Percentiles rank a stretch among this genome's conserved stretches.
Evolutionary conservation across 2,888 invertebrate genomes (phyloP).

Genomic region (Lepidochitona cinerea): DNA sequence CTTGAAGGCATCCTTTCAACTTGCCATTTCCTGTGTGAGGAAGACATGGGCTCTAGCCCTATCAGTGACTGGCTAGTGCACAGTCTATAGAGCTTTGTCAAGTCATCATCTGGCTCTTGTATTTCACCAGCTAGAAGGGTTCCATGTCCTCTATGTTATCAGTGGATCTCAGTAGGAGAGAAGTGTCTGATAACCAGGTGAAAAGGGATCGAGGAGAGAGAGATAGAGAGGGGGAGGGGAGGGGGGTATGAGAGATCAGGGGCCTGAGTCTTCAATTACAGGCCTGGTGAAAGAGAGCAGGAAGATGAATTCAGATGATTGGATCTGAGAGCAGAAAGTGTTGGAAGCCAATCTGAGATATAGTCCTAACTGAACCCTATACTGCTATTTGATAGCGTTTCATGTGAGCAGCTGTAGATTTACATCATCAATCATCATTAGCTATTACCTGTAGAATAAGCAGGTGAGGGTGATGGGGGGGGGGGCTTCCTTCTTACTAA

Average conservation of each 20-base stretch:
- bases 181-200: not conserved
- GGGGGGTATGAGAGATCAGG: not conserved
- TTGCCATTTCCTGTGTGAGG: constrained; percentile 1
- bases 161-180: too few relatives aligned
- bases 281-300: not conserved
- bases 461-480: too few relatives aligned
- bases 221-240: not conserved
- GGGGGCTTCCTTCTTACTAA: too few relatives aligned
- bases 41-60: not conserved
- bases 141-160: not conserved
- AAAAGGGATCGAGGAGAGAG: not conserved
- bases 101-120: not conserved
- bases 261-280: too few relatives aligned
- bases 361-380: too few relatives aligned
- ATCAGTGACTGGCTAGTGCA: not conserved
- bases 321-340: not conserved
- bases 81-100: not conserved
- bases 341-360: too few relatives aligned
- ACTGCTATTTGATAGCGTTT: not conserved
- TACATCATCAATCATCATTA: not conserved
- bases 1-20: constrained; percentile 2
- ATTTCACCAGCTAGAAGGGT: not conserved
- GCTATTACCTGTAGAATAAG: too few relatives aligned
- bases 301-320: not conserved
- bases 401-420: not conserved